Conservation (phyloP, 1,140 invertebrate species). For the Bombus ignitus region DNA sequence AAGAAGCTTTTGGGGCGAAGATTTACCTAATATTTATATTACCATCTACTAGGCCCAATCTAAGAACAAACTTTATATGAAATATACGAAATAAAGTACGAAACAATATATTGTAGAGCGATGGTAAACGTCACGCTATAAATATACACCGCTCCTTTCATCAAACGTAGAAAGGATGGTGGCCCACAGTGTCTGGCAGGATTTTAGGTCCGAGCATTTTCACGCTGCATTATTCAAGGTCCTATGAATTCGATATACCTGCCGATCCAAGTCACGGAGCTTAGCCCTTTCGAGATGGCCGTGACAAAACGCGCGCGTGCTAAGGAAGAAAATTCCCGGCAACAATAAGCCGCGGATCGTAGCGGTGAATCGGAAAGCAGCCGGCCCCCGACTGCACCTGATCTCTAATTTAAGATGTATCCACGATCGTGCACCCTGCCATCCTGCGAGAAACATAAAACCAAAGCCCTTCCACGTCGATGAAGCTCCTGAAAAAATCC, state of each 20-base stretch:
- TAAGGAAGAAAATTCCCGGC: constrained; percentile 38
- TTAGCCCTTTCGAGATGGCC: constrained; percentile 48
- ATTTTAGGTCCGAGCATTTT: constrained; percentile 34
- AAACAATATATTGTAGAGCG: not conserved
- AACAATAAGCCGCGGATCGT: constrained; percentile 53
- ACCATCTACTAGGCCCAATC: not conserved
- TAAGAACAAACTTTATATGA: not conserved
- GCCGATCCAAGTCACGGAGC: constrained; percentile 29
- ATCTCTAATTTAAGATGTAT: constrained; percentile 53
- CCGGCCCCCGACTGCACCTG: constrained; percentile 25
- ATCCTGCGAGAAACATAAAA: not conserved
- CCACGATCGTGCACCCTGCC: not conserved
- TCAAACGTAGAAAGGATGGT: constrained; percentile 12
- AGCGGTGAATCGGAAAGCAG: constrained; percentile 38
- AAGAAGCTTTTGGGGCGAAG: too few relatives aligned
- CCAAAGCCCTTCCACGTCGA: not conserved
- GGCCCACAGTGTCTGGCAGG: not conserved
- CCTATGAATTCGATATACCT: constrained; percentile 60
- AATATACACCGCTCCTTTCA: not conserved
- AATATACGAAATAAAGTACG: not conserved
- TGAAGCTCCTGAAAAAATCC: not conserved
- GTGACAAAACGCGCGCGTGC: constrained; percentile 33
- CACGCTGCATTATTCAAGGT: constrained; percentile 61
- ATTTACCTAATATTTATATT: not conserved
- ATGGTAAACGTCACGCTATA: not conserved